Percentiles rank a stretch among this genome's conserved stretches.
Evolutionary conservation across 92 coral and sea anemone genomes (phyloP).

Genomic region (Meandrina meandrites): DNA sequence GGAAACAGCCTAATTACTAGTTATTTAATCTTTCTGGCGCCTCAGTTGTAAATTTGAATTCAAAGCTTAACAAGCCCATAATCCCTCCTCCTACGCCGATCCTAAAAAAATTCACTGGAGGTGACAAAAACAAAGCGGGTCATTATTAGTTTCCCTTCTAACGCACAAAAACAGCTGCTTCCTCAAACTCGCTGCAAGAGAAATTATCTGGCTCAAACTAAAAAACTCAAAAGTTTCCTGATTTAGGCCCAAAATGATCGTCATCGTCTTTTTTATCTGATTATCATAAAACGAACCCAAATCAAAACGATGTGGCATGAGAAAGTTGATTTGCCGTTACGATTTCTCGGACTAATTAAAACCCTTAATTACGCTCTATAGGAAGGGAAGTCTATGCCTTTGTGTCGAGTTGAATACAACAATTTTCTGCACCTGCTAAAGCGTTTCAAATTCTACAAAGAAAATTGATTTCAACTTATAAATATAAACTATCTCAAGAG

Average conservation of each 20-base stretch:
- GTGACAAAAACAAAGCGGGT: neutral
- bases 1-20: neutral
- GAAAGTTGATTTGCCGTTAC: neutral
- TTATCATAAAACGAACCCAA: neutral
- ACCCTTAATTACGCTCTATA: conserved; percentile 6
- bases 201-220: neutral
- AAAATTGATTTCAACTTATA: conserved; percentile 16
- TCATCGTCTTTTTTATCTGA: neutral
- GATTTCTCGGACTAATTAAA: conserved; percentile 9
- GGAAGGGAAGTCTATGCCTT: neutral
- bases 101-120: conserved; percentile 6
- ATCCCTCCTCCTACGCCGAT: neutral
- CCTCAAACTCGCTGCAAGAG: neutral
- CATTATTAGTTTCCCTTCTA: neutral
- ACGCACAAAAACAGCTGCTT: conserved; percentile 13
- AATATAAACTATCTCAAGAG: conserved; percentile 23
- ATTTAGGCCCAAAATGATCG: neutral
- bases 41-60: neutral
- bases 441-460: neutral
- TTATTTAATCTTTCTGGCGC: conserved; percentile 1
- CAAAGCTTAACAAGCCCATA: conserved; percentile 11
- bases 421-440: conserved; percentile 24
- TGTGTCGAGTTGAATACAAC: conserved; percentile 10
- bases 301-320: neutral
- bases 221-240: neutral